A percentile compares a stretch with the other conserved stretches of the same genome.
Conservation (phyloP, 2,797 vertebrate species). For the Sphaeramia orbicularis region DNA sequence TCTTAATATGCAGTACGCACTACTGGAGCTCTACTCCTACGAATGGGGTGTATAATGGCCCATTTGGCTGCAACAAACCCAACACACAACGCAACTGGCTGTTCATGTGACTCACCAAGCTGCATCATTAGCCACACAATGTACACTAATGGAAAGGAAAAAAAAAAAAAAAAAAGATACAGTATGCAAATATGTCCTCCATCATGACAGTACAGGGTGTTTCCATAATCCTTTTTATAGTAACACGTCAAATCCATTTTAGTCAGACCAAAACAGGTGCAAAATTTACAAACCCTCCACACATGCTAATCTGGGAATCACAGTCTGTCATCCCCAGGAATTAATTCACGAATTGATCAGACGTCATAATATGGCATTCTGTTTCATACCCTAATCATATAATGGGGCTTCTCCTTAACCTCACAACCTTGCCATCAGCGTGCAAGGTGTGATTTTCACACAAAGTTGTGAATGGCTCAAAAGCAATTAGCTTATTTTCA, state of each 20-base stretch:
- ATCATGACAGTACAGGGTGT: slow-evolving; percentile 30
- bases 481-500: slow-evolving; percentile 81
- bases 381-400: slow-evolving; percentile 73
- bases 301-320: slow-evolving; percentile 51
- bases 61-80: slow-evolving; percentile 61
- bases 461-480: slow-evolving; percentile 67
- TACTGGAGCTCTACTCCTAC: slow-evolving; percentile 44
- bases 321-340: slow-evolving; percentile 43
- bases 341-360: slow-evolving; percentile 71
- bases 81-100: slow-evolving; percentile 49
- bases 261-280: slow-evolving; percentile 11
- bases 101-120: slow-evolving; percentile 51
- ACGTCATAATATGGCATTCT: slow-evolving; percentile 58
- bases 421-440: slow-evolving; percentile 58
- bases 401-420: slow-evolving; percentile 76
- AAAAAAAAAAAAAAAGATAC: slow-evolving; percentile 54
- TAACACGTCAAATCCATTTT: slow-evolving; percentile 49
- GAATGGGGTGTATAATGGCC: slow-evolving; percentile 68
- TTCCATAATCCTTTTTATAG: slow-evolving; percentile 64
- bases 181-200: slow-evolving; percentile 62
- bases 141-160: slow-evolving; percentile 41
- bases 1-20: slow-evolving; percentile 63
- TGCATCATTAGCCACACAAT: slow-evolving; percentile 61
- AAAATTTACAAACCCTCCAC: slow-evolving; percentile 33
- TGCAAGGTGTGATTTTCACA: slow-evolving; percentile 54